Conservation (phyloP, 2,797 vertebrate genomes). For the Steatocranus sp. region DNA sequence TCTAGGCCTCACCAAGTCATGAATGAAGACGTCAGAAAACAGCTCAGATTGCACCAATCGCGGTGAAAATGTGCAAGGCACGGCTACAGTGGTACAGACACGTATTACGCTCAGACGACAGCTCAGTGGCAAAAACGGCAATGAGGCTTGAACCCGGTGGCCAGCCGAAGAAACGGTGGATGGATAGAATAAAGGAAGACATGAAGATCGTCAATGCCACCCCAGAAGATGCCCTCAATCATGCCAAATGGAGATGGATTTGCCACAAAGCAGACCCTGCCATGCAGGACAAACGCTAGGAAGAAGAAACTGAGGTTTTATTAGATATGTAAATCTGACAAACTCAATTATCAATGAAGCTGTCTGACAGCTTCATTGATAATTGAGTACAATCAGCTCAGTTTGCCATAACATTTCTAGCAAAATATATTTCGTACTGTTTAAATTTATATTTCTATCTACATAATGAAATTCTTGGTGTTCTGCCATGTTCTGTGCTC, state of each 20-base stretch:
- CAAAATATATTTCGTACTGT: not conserved
- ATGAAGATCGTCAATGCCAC: not conserved
- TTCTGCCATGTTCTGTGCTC: not conserved
- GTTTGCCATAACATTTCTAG: not conserved
- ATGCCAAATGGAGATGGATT: not conserved
- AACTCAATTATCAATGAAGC: not conserved
- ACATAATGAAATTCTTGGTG: not conserved
- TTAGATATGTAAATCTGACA: not conserved
- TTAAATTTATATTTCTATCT: not conserved
- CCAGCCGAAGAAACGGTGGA: fast-evolving
- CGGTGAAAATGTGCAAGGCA: not conserved
- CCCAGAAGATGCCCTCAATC: not conserved
- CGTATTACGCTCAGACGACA: fast-evolving
- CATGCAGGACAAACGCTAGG: not conserved
- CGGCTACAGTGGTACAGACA: fast-evolving
- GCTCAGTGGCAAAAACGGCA: not conserved
- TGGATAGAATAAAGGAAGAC: fast-evolving
- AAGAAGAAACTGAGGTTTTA: not conserved
- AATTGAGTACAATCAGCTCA: not conserved
- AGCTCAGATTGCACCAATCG: not conserved
- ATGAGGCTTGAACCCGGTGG: not conserved
- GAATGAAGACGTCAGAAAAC: not conserved
- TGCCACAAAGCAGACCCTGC: not conserved
- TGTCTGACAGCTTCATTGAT: not conserved
- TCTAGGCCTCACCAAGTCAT: not conserved